Conservation (phyloP, 1,140 invertebrate genomes). For the Alviniconcha marisindica region DNA sequence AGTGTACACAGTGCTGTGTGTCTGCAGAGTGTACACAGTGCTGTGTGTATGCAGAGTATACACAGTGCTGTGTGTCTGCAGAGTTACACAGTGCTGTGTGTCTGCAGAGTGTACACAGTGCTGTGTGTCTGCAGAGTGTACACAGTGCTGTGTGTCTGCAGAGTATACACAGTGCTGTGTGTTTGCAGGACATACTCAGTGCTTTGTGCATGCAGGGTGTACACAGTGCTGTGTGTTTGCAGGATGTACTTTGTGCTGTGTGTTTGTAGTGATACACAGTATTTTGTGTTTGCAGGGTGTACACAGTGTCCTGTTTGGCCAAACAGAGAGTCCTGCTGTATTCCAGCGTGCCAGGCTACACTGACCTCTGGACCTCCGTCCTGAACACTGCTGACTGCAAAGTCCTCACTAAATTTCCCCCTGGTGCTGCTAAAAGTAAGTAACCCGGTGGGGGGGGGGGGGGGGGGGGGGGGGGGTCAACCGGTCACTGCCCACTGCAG, state of each 20-base stretch:
- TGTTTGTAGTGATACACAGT: too few species aligned
- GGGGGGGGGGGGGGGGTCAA: too few species aligned
- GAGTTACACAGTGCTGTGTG: neutral
- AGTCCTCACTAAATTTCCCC: constrained; percentile 51
- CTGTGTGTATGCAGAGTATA: too few species aligned
- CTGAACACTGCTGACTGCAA: constrained; percentile 60
- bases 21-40: too few species aligned
- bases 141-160: too few species aligned
- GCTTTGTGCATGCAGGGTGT: neutral
- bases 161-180: neutral
- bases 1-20: neutral
- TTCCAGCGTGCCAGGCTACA: constrained; percentile 61
- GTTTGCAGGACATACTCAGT: too few species aligned
- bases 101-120: neutral
- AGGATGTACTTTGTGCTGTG: too few species aligned
- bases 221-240: neutral
- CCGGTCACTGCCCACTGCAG: too few species aligned
- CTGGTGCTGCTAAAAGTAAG: constrained; percentile 40
- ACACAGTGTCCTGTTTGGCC: constrained; percentile 38
- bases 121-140: neutral
- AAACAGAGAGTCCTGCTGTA: constrained; percentile 64
- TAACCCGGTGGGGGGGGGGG: too few species aligned
- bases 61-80: neutral
- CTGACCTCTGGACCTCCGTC: constrained; percentile 70
- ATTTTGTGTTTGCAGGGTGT: too few species aligned